phyloP scores from a whole-genome alignment of 2,797 vertebrate genomes.

The Pangasius krempfi region DNA sequence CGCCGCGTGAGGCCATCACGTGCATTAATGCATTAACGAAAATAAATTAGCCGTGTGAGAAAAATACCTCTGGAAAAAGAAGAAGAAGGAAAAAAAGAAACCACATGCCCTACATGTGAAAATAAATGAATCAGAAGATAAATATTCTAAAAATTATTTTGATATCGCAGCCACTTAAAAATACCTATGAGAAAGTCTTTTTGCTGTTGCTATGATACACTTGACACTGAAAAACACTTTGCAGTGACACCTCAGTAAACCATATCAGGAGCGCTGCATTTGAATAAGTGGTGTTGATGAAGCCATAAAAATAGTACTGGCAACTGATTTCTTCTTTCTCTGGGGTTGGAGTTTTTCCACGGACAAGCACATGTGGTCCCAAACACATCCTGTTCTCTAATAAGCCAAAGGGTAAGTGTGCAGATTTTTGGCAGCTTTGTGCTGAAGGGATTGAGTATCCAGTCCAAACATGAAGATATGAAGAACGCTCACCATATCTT shows the following conservation, averaged over 20 bases:
- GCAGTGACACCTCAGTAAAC: neutral
- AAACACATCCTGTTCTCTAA: constrained; percentile 57
- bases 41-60: neutral
- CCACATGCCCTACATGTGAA: neutral
- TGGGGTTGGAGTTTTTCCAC: neutral
- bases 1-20: too few species aligned
- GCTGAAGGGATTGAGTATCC: constrained; percentile 75
- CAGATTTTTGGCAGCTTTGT: constrained; percentile 64
- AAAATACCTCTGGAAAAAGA: neutral
- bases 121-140: neutral
- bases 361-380: neutral
- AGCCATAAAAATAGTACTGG: constrained; percentile 71
- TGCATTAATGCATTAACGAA: neutral
- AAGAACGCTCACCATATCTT: constrained; percentile 68
- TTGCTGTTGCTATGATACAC: neutral
- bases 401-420: constrained; percentile 60
- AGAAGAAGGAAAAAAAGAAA: neutral
- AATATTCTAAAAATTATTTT: neutral
- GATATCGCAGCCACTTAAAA: neutral
- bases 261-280: constrained; percentile 66
- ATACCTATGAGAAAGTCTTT: neutral
- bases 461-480: constrained; percentile 72
- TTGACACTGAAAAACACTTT: neutral
- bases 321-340: constrained; percentile 52
- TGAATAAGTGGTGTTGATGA: constrained; percentile 61